These are phyloP conservation scores for Tillus elongatus DNA, from an alignment of 2,888 invertebrate species.

Conservation along the genomic window DNA sequence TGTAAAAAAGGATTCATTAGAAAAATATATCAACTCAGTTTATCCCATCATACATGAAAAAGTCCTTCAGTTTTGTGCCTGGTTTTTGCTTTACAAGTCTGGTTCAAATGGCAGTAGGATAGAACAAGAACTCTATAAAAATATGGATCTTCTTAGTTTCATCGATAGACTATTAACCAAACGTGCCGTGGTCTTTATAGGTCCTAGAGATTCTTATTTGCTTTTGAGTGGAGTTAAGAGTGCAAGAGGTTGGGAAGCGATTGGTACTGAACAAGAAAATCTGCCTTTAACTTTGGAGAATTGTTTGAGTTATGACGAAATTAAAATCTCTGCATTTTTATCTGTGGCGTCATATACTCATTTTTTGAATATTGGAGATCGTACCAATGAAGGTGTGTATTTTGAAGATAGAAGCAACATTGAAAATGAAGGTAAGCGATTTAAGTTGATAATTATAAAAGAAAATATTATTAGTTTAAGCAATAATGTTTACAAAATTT, in stretches of 20 bases:
- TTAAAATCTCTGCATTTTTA: constrained; percentile 52
- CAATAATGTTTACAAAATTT: too few relatives aligned
- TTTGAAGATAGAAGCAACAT: constrained; percentile 40
- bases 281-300: constrained; percentile 47
- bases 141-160: constrained; percentile 48
- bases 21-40: constrained; percentile 47
- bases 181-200: constrained; percentile 48
- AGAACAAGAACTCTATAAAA: constrained; percentile 45
- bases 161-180: constrained; percentile 51
- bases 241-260: constrained; percentile 49
- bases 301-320: constrained; percentile 56
- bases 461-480: too few relatives aligned
- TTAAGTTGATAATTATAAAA: too few relatives aligned
- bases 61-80: constrained; percentile 51
- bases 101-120: constrained; percentile 26
- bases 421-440: constrained; percentile 32
- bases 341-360: constrained; percentile 51
- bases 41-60: constrained; percentile 64
- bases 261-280: constrained; percentile 49
- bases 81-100: constrained; percentile 55
- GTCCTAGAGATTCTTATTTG: constrained; percentile 43
- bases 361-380: constrained; percentile 52
- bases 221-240: constrained; percentile 44
- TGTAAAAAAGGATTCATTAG: constrained; percentile 21
- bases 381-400: constrained; percentile 45